These are phyloP conservation scores for Polylopha cassiicola DNA, from an alignment of 2,888 invertebrate genomes.

Conservation along the genomic window DNA sequence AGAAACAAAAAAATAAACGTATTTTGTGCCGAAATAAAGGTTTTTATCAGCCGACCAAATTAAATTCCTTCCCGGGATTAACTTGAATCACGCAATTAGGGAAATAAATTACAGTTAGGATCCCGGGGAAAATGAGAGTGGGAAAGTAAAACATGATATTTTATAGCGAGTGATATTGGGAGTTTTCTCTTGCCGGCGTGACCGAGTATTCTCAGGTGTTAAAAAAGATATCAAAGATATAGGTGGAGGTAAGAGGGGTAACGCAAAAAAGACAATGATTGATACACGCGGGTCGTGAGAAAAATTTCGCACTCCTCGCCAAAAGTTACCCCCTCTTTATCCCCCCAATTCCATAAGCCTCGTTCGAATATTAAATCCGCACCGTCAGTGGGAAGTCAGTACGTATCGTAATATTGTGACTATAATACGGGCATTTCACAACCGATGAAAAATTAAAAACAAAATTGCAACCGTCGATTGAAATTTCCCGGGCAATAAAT, in stretches of 20 bases:
- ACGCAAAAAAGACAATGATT: constrained; percentile 54
- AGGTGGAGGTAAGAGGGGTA: constrained; percentile 34
- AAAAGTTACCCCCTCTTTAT: constrained; percentile 28
- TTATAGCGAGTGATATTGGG: constrained; percentile 26
- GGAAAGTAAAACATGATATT: constrained; percentile 30
- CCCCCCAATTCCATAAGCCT: constrained; percentile 39
- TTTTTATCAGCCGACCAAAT: constrained; percentile 38
- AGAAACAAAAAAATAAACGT: constrained; percentile 10
- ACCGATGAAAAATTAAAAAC: neutral
- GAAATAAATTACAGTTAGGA: constrained; percentile 56
- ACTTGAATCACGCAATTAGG: constrained; percentile 59
- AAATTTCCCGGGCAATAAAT: too few species aligned
- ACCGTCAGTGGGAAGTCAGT: constrained; percentile 51
- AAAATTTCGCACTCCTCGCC: constrained; percentile 47
- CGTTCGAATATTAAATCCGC: constrained; percentile 67
- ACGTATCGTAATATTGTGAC: constrained; percentile 59
- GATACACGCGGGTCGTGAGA: constrained; percentile 43
- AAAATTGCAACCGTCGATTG: too few species aligned
- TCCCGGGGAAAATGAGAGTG: constrained; percentile 33
- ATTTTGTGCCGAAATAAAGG: constrained; percentile 31
- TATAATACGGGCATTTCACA: constrained; percentile 34
- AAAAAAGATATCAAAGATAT: constrained; percentile 6
- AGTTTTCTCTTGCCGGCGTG: neutral
- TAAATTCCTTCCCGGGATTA: constrained; percentile 54
- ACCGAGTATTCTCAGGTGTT: constrained; percentile 29